A percentile compares a stretch with the other conserved stretches of the same genome.
phyloP scores from a whole-genome alignment of 2,888 invertebrate genomes.

The Tyria jacobaeae region DNA sequence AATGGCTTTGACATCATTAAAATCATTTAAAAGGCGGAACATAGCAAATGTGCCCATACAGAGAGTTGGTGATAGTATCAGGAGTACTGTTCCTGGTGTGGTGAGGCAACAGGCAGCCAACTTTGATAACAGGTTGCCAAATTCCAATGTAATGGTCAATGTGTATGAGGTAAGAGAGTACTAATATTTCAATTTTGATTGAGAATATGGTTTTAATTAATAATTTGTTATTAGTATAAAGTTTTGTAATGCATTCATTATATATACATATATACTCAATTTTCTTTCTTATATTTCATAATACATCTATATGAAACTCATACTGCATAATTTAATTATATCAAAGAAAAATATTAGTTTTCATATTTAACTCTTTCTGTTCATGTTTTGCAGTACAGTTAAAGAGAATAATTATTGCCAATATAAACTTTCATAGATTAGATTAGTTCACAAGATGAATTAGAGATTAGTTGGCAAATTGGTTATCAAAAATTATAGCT shows the following conservation, averaged over 20 bases:
- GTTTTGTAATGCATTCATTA: neutral
- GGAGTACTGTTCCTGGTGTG: constrained; percentile 83
- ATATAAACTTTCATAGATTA: neutral
- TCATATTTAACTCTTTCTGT: neutral
- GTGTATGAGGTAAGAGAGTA: constrained; percentile 83
- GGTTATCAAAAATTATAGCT: too few relatives aligned
- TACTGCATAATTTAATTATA: neutral
- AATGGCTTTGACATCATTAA: constrained; percentile 91
- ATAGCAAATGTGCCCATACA: constrained; percentile 80
- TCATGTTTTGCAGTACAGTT: neutral
- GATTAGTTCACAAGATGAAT: too few relatives aligned
- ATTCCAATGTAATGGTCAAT: constrained; percentile 84
- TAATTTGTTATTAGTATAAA: neutral
- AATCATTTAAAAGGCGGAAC: constrained; percentile 88
- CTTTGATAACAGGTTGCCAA: constrained; percentile 70
- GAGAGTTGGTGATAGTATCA: constrained; percentile 85
- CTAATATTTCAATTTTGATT: neutral
- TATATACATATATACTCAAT: too few relatives aligned
- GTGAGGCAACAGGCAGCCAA: constrained; percentile 79
- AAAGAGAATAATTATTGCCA: neutral
- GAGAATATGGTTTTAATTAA: neutral
- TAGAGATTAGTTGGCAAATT: too few relatives aligned
- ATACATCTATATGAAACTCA: neutral
- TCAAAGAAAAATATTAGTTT: neutral
- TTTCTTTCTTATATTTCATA: neutral